These are phyloP conservation scores for Chelmon rostratus DNA, from an alignment of 2,797 vertebrate species.

Conservation along the genomic window DNA sequence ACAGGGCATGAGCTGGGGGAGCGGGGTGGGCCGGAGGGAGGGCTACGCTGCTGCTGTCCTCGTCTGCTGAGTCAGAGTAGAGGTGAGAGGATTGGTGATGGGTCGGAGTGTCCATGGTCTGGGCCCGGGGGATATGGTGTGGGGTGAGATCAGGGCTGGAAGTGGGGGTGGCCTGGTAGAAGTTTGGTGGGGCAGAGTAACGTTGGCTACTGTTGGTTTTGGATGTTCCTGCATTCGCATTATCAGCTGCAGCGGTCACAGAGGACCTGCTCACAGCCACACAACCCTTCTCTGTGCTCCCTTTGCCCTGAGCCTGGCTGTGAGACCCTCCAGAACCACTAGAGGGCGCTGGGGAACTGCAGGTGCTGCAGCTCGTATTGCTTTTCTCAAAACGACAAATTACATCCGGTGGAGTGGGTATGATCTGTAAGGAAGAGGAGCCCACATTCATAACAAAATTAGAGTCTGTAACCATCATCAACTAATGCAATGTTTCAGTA, in stretches of 20 bases:
- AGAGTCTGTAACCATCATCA: conserved; percentile 22
- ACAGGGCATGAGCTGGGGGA: conserved; percentile 75
- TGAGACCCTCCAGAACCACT: conserved; percentile 69
- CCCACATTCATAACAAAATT: conserved; percentile 42
- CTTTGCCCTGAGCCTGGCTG: conserved; percentile 42
- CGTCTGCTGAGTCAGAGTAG: conserved; percentile 90
- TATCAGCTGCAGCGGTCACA: conserved; percentile 83
- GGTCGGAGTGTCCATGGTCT: conserved; percentile 85
- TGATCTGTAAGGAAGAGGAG: conserved; percentile 70
- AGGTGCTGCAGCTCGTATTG: conserved; percentile 70
- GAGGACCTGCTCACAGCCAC: conserved; percentile 85
- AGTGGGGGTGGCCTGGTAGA: conserved; percentile 87
- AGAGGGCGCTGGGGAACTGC: conserved; percentile 78
- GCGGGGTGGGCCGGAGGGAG: conserved; percentile 49
- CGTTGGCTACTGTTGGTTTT: conserved; percentile 82
- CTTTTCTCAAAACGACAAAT: conserved; percentile 70
- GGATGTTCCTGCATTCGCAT: conserved; percentile 77
- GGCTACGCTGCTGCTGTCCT: conserved; percentile 82
- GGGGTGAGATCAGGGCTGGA: conserved; percentile 85
- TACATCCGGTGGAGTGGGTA: conserved; percentile 78
- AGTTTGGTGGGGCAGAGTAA: conserved; percentile 93
- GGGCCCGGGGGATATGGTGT: conserved; percentile 85
- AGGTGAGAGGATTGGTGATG: conserved; percentile 75
- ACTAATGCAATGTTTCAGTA: conserved; percentile 16
- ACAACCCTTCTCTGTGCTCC: conserved; percentile 39